Conservation (phyloP, 2,797 vertebrate species). For the Eleutherodactylus coqui region DNA sequence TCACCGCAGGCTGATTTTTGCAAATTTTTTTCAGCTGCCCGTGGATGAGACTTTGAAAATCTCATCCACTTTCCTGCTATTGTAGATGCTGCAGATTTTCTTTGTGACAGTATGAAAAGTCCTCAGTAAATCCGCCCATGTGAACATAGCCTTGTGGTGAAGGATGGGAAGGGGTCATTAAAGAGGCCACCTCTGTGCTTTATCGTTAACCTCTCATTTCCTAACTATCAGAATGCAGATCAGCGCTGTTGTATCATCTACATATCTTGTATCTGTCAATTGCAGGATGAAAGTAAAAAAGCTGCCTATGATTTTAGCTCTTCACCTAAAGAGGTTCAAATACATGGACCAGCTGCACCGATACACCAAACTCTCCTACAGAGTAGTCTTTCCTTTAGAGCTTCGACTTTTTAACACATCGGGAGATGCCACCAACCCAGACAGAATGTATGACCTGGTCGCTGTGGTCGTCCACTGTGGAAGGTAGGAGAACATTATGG, state of each 20-base stretch:
- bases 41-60: too few relatives aligned
- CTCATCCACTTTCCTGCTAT: too few relatives aligned
- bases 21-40: too few relatives aligned
- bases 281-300: constrained; percentile 86
- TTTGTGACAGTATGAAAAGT: too few relatives aligned
- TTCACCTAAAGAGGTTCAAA: constrained; percentile 85
- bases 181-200: too few relatives aligned
- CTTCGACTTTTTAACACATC: constrained; percentile 85
- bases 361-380: constrained; percentile 84
- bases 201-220: too few relatives aligned
- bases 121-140: too few relatives aligned
- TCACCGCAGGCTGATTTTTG: too few relatives aligned
- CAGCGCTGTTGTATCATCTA: not conserved
- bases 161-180: too few relatives aligned
- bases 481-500: constrained; percentile 73
- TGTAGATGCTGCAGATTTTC: too few relatives aligned
- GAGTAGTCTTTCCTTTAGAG: constrained; percentile 84
- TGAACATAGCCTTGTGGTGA: too few relatives aligned
- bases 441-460: constrained; percentile 85
- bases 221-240: not conserved
- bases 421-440: constrained; percentile 83
- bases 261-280: constrained; percentile 51
- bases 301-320: constrained; percentile 84
- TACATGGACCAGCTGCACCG: constrained; percentile 86
- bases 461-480: constrained; percentile 86